Evolutionary conservation across 2,113 vertebrate genomes (phyloP).

Genomic region (Bothrops jararaca): DNA sequence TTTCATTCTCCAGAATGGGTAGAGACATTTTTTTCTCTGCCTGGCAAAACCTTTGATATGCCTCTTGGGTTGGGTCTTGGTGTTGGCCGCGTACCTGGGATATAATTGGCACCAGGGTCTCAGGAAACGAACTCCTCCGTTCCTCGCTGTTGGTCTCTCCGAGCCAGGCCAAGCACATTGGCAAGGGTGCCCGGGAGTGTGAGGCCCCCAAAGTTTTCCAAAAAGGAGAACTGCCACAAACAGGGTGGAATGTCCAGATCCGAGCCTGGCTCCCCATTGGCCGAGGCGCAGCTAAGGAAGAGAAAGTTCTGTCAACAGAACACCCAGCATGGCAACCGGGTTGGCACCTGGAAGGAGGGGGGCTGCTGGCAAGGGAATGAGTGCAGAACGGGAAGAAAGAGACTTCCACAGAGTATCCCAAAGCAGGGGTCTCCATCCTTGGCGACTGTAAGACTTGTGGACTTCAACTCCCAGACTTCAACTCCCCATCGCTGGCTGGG

Average conservation of each 20-base stretch:
- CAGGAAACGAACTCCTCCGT: neutral
- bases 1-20: neutral
- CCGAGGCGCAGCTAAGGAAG: neutral
- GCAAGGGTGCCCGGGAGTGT: neutral
- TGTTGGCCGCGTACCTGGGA: neutral
- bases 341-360: neutral
- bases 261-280: neutral
- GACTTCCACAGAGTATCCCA: neutral
- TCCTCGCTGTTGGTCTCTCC: neutral
- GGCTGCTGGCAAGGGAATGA: neutral
- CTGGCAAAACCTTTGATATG: neutral
- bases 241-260: neutral
- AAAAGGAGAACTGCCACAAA: neutral
- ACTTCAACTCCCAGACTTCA: neutral
- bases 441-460: neutral
- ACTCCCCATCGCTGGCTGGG: no score
- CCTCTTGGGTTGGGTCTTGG: no score
- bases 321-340: neutral
- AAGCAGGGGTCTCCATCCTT: neutral
- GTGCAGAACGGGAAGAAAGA: neutral
- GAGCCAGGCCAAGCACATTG: neutral
- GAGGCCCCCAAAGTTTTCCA: neutral
- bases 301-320: neutral
- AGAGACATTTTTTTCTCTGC: neutral
- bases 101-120: neutral